These are phyloP conservation scores for Phyllotreta cruciferae DNA, from an alignment of 2,888 invertebrate species.

Conservation along the genomic window DNA sequence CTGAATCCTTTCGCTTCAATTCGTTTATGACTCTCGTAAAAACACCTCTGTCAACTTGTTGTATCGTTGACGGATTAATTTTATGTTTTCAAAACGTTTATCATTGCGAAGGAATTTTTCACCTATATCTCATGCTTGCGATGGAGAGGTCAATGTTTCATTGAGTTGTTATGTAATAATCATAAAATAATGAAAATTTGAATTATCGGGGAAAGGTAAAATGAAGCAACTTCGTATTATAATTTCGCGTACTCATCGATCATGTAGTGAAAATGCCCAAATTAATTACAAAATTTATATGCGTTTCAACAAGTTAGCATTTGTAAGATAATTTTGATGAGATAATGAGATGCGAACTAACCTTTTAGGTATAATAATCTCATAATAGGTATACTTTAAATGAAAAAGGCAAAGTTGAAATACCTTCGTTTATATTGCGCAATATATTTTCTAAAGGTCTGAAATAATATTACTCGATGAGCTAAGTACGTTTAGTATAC, in stretches of 20 bases:
- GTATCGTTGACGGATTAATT: neutral
- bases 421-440: neutral
- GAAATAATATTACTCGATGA: conserved; percentile 22
- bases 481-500: conserved; percentile 2
- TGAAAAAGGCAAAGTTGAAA: conserved; percentile 21
- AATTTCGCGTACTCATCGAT: too few relatives aligned
- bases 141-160: too few relatives aligned
- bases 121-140: too few relatives aligned
- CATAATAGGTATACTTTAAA: conserved; percentile 26
- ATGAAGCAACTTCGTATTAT: too few relatives aligned
- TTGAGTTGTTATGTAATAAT: too few relatives aligned
- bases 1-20: conserved; percentile 26
- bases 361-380: conserved; percentile 12
- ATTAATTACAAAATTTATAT: conserved; percentile 15
- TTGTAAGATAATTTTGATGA: conserved; percentile 18
- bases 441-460: conserved; percentile 17
- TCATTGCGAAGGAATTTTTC: too few relatives aligned
- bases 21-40: conserved; percentile 17
- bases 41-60: conserved; percentile 9
- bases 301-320: conserved; percentile 9
- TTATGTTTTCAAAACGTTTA: too few relatives aligned
- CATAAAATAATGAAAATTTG: too few relatives aligned
- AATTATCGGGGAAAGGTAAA: too few relatives aligned
- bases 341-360: conserved; percentile 18
- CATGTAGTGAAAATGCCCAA: neutral